Base-by-base conservation (phyloP, 2,113 vertebrate species). In the Oreotrochilus melanogaster region DNA sequence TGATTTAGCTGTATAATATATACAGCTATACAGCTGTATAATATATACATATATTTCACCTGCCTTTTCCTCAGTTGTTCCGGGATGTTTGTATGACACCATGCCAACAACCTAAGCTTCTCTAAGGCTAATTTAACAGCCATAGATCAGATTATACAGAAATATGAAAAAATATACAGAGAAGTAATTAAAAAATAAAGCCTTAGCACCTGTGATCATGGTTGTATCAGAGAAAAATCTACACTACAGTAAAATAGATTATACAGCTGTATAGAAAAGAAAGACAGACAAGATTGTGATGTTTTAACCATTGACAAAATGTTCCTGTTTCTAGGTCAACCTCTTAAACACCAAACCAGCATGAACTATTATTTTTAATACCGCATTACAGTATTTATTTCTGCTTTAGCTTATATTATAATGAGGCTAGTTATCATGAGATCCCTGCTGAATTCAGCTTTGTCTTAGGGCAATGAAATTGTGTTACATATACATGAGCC, bases 301-400 rank as follows among this genome's bases (percentile, higher is more conserved):
- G 14, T 70, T 88, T 85, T 73, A 76, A 58, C 83, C 13, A 62
- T 88, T 86, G 1, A 0, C 37, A 91, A 78, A 88, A 78, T 67
- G 22, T 28, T 3, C 28, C 47, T 84, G 22, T 56, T 88, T 51
- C 23, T 25, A 93, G 73, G 10, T 1, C 53, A 64, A 92, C 66
- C 51, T 83, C 25, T 48, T 71, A 78, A 94, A 61, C 4, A 11
- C 21, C 37, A 91, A 91, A 21, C 6, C 67, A 83, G 51, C 47
- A 80, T 57, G 67, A 96, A 70, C 28, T 85, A 21, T 28, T 86
- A 64, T 72, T 93, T 95, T 93, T 86, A 78, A 35, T 72, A 64
- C 14, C 22, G 33, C 45, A 83, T 61, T 54, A 50, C 56, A 76
- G 84, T 22, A 43, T 43, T 75, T 93, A 66, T 73, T 57, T 66